Evolutionary conservation across 2,797 vertebrate genomes (phyloP), one percentile per base, ranked within the genome.

Genomic region (Fistularia tabacaria): DNA sequence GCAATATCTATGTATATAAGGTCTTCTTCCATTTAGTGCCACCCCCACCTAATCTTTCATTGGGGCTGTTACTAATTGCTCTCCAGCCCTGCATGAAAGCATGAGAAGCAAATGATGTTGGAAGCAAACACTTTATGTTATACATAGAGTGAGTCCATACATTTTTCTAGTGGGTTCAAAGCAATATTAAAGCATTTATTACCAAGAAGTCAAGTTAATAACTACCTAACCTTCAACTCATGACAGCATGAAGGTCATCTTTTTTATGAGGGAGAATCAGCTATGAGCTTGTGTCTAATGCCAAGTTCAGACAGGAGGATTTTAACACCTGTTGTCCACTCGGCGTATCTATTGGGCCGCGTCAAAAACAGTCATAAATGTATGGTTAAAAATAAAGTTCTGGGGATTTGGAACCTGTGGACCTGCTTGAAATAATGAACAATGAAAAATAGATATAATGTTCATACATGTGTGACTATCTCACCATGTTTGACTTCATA

Each of bases 91-190:
- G 49, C 69, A 45, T 41, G 59, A 66, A 64, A 60, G 62, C 68
- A 64, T 54, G 59, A 65, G 25, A 25, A 5, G 25, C 25, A 25
- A 25, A 63, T 41, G 50, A 62, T 14, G 66, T 55, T 53, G 40
- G 64, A 76, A 62, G 59, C 59, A 52, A 64, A 79, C 73, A 57
- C 67, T 70, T 63, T 76, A 59, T 47, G 51, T 60, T 36, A 51
- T 0, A 0, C 54, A 48, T 3, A n/a, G 50, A 60, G 25, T 25
- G 25, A 25, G 25, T 25, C 25, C 25, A 25, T 25, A 5, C 25
- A 25, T 25, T 25, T 25, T 68, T 58, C 12, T 37, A 40, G 49
- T 50, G 49, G 57, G 36, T 64, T 61, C 55, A 46, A 76, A 81
- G 76, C 71, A 76, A 76, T 73, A 81, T 54, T 40, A 48, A 10